phyloP scores from a whole-genome alignment of 2,113 vertebrate genomes.

The Myocastor coypus region DNA sequence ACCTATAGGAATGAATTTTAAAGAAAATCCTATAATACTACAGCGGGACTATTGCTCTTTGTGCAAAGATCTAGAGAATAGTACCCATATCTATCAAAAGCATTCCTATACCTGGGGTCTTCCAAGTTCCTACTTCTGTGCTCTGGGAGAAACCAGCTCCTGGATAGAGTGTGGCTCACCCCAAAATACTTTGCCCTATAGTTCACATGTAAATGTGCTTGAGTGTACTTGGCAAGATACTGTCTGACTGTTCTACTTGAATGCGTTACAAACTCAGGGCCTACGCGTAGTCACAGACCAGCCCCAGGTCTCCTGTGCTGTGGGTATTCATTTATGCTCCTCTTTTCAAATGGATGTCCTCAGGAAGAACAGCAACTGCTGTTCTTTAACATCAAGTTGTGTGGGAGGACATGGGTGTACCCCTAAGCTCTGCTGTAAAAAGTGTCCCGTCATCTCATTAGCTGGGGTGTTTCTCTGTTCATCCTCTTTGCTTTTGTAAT shows the following conservation, averaged over 20 bases:
- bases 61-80: slow-evolving; percentile 10
- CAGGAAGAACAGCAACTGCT: background rate
- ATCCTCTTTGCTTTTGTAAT: background rate
- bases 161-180: background rate
- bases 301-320: background rate
- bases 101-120: background rate
- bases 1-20: slow-evolving; percentile 17
- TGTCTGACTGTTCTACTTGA: background rate
- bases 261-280: background rate
- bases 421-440: background rate
- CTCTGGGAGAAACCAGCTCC: background rate
- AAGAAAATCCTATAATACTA: background rate
- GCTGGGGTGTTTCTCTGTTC: background rate
- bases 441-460: background rate
- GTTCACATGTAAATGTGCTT: slow-evolving; percentile 27
- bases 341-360: background rate
- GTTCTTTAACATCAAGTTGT: background rate
- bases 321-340: background rate
- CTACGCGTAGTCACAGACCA: background rate
- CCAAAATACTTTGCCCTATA: background rate
- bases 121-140: background rate
- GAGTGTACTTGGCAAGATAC: background rate
- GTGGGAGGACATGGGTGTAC: background rate
- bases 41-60: background rate
- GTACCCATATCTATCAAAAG: background rate